Conservation (phyloP, 2,888 invertebrate species). For the Boloria euphrosyne region DNA sequence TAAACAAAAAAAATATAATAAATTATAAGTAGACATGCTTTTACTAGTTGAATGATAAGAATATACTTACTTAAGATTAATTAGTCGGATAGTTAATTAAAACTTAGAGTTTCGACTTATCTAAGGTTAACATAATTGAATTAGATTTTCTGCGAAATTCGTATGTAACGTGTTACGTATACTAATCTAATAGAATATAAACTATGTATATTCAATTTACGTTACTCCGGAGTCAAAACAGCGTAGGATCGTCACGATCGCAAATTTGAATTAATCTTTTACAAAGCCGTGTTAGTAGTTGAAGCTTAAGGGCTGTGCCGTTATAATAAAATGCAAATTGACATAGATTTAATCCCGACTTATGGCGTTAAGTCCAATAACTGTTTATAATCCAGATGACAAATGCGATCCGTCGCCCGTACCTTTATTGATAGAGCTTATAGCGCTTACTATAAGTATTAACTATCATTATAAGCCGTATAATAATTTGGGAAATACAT, state of each 20-base stretch:
- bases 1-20: too few relatives aligned
- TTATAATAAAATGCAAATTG: conserved; percentile 80
- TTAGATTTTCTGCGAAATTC: too few relatives aligned
- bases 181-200: conserved; percentile 55
- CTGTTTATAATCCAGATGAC: conserved; percentile 68
- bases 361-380: conserved; percentile 71
- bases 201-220: conserved; percentile 43
- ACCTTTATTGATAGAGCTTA: conserved; percentile 16
- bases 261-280: conserved; percentile 57
- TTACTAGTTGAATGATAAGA: too few relatives aligned
- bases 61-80: too few relatives aligned
- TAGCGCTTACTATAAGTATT: conserved; percentile 4
- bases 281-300: conserved; percentile 68
- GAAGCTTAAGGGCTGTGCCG: conserved; percentile 65
- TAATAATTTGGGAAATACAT: not conserved
- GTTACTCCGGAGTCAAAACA: conserved; percentile 41
- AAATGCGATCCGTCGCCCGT: conserved; percentile 41
- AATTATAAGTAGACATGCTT: too few relatives aligned
- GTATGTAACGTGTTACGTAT: conserved; percentile 26
- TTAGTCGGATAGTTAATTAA: too few relatives aligned
- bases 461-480: not conserved
- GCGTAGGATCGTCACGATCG: conserved; percentile 42
- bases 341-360: conserved; percentile 75
- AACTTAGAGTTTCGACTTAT: too few relatives aligned
- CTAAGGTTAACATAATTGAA: too few relatives aligned